Percentiles rank a stretch among this genome's conserved stretches.
phyloP scores from a whole-genome alignment of 2,888 invertebrate genomes.

The Tenthredo distinguenda region DNA sequence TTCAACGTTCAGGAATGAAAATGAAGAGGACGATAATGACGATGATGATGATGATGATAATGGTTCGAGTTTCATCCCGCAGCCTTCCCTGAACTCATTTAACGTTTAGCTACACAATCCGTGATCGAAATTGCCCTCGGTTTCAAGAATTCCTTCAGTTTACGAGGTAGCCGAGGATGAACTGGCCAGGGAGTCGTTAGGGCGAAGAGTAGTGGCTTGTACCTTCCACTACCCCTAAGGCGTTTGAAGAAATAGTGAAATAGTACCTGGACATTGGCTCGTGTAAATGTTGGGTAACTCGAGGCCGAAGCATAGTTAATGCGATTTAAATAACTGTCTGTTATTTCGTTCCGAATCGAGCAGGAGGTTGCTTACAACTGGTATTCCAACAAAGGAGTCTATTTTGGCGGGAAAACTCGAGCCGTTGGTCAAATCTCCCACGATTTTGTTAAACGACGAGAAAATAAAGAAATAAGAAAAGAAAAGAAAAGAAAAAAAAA shows the following conservation, averaged over 20 bases:
- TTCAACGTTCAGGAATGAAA: no score
- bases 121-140: conserved; percentile 16
- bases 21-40: not conserved
- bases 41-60: not conserved
- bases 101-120: conserved; percentile 21
- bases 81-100: not conserved
- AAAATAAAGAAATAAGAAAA: not conserved
- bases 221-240: not conserved
- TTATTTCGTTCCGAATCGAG: no score
- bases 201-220: not conserved
- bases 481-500: not conserved
- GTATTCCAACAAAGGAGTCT: not conserved
- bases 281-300: not conserved
- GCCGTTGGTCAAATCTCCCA: conserved; percentile 14
- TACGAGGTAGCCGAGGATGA: conserved; percentile 19
- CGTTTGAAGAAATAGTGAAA: conserved; percentile 4
- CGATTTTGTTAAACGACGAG: not conserved
- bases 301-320: not conserved
- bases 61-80: not conserved
- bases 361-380: no score
- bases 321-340: conserved; percentile 9
- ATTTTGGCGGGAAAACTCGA: not conserved
- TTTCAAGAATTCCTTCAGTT: conserved; percentile 36
- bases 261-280: conserved; percentile 10
- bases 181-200: conserved; percentile 25